These are phyloP conservation scores for Sebastes hubbsi DNA, from an alignment of 2,797 vertebrate genomes.

Conservation along the genomic window DNA sequence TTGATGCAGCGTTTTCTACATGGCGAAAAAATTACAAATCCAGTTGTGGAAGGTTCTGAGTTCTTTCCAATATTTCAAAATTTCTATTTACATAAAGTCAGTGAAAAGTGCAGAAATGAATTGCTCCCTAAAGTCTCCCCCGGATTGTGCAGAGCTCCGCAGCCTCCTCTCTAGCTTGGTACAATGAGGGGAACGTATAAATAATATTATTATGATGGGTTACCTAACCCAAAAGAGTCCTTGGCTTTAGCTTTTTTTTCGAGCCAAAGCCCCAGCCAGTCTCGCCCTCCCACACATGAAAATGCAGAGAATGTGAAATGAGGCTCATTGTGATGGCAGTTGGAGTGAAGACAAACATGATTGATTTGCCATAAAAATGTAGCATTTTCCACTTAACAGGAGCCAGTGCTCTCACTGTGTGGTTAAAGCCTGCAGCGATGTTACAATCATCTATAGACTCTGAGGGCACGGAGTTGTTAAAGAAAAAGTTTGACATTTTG, in stretches of 20 bases:
- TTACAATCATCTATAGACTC: slow-evolving; percentile 25
- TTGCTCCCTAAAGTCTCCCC: slow-evolving; percentile 58
- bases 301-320: slow-evolving; percentile 78
- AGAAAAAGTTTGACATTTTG: slow-evolving; percentile 1
- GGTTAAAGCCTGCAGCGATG: slow-evolving; percentile 37
- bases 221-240: slow-evolving; percentile 61
- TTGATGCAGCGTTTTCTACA: slow-evolving; percentile 1
- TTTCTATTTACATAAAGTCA: slow-evolving; percentile 64
- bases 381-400: slow-evolving; percentile 74
- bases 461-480: background rate
- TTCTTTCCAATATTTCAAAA: slow-evolving; percentile 55
- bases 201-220: slow-evolving; percentile 75
- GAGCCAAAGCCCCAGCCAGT: slow-evolving; percentile 54
- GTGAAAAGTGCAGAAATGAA: slow-evolving; percentile 58
- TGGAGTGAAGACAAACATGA: slow-evolving; percentile 73
- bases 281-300: slow-evolving; percentile 73
- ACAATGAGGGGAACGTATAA: slow-evolving; percentile 67
- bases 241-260: slow-evolving; percentile 40
- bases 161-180: slow-evolving; percentile 49
- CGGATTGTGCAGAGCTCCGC: slow-evolving; percentile 32
- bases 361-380: slow-evolving; percentile 75
- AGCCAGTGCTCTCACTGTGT: slow-evolving; percentile 64
- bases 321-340: slow-evolving; percentile 71
- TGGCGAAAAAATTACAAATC: slow-evolving; percentile 20
- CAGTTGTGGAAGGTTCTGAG: slow-evolving; percentile 4